phyloP scores from a whole-genome alignment of 2,113 vertebrate species.

The Charadrius vociferus region DNA sequence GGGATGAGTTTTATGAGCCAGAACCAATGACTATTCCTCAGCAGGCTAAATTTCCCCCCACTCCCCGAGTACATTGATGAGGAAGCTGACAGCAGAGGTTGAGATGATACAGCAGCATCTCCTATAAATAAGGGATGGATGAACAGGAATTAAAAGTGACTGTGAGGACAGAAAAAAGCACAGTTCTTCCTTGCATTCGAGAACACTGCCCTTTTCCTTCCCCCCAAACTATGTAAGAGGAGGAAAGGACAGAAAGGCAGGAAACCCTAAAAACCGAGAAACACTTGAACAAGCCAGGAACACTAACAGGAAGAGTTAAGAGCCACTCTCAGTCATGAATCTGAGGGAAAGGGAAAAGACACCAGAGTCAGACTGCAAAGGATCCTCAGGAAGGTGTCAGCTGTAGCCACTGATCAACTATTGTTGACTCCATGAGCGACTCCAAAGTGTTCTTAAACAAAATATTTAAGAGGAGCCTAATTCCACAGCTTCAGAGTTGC shows the following conservation, averaged over 20 bases:
- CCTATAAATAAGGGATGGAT: not conserved
- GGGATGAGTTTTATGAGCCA: not conserved
- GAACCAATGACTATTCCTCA: not conserved
- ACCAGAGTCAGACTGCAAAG: not conserved
- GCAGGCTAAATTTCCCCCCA: not conserved
- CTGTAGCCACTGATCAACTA: not conserved
- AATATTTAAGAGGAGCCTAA: rapidly evolving
- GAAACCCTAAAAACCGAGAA: not conserved
- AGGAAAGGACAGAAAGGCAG: not conserved
- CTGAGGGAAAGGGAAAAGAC: not conserved
- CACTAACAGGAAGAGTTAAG: not conserved
- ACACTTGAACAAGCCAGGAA: not conserved
- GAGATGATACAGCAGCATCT: not conserved
- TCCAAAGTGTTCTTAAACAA: not conserved
- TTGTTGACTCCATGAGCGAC: rapidly evolving
- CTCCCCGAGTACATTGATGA: rapidly evolving
- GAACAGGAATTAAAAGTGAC: not conserved
- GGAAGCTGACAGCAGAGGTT: not conserved
- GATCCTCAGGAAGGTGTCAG: rapidly evolving
- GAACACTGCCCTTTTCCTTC: not conserved
- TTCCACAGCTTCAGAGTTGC: rapidly evolving
- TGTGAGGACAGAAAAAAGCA: not conserved
- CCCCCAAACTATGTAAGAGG: rapidly evolving
- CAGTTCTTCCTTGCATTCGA: not conserved
- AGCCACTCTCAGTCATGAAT: not conserved